These are phyloP conservation scores for Prinia subflava DNA, from an alignment of 2,113 vertebrate species.

Conservation along the genomic window DNA sequence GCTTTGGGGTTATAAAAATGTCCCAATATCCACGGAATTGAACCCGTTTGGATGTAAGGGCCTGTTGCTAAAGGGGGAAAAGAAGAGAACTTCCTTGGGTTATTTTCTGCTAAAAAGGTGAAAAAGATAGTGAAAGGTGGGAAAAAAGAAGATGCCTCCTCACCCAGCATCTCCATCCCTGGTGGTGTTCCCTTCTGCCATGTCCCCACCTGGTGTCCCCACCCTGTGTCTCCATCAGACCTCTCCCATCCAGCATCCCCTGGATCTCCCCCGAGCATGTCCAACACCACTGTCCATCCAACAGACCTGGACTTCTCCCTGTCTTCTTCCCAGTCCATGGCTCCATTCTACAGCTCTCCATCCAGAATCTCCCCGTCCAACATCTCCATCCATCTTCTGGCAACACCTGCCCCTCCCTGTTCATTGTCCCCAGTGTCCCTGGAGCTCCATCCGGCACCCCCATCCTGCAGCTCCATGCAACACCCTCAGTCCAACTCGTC, in stretches of 20 bases:
- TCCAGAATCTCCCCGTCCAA: neutral
- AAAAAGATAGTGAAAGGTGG: neutral
- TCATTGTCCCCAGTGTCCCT: neutral
- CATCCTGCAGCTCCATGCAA: neutral
- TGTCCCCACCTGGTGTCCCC: neutral
- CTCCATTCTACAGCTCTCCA: neutral
- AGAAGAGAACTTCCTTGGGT: neutral
- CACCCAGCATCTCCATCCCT: neutral
- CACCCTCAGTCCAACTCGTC: neutral
- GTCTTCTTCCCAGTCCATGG: neutral
- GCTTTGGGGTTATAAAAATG: neutral
- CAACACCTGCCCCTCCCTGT: neutral
- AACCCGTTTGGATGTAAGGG: neutral
- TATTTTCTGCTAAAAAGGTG: neutral
- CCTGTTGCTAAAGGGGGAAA: neutral
- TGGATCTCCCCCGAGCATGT: neutral
- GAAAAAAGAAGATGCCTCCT: neutral
- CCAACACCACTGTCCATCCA: neutral
- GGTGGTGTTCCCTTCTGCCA: neutral
- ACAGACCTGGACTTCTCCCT: neutral
- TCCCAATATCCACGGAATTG: neutral
- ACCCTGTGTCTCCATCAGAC: neutral
- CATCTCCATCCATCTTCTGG: neutral
- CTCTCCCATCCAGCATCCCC: neutral
- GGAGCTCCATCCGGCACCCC: neutral